Evolutionary conservation across 2,113 vertebrate species (phyloP).

Genomic region (Catharus fuscescens): DNA sequence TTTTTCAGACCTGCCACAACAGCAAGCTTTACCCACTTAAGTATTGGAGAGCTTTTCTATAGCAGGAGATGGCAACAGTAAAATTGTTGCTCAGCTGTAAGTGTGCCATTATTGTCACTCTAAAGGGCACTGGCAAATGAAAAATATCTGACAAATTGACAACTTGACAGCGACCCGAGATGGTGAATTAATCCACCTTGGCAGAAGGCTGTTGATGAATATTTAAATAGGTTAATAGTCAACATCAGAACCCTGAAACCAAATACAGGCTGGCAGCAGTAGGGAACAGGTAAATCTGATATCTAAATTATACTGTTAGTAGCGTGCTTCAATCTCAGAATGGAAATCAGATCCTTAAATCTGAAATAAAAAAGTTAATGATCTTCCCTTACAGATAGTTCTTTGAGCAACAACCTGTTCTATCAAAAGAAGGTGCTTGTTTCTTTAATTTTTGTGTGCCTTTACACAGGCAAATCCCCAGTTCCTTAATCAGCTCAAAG

Average conservation of each 20-base stretch:
- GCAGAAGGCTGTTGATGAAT: slow-evolving; percentile 65
- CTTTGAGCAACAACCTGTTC: neutral
- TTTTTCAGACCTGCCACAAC: neutral
- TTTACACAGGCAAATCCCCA: neutral
- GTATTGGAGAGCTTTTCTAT: neutral
- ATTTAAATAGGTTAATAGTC: slow-evolving; percentile 71
- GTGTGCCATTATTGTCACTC: slow-evolving; percentile 14
- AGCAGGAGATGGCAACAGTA: neutral
- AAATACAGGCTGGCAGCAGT: slow-evolving; percentile 51
- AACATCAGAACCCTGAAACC: slow-evolving; percentile 56
- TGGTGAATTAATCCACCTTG: slow-evolving; percentile 59
- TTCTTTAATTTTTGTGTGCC: neutral
- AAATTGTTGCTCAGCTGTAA: neutral
- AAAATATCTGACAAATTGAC: slow-evolving; percentile 63
- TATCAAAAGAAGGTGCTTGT: neutral
- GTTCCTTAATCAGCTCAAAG: neutral
- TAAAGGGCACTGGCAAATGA: slow-evolving; percentile 45
- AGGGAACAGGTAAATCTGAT: slow-evolving; percentile 29
- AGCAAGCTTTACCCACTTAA: neutral
- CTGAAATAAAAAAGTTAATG: neutral
- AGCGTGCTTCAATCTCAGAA: slow-evolving; percentile 22
- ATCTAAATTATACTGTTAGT: slow-evolving; percentile 37
- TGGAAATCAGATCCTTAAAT: neutral
- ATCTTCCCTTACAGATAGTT: neutral
- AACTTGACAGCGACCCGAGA: slow-evolving; percentile 9